These are phyloP conservation scores for Marmota flaviventris DNA, from an alignment of 2,113 vertebrate species.

Conservation along the genomic window DNA sequence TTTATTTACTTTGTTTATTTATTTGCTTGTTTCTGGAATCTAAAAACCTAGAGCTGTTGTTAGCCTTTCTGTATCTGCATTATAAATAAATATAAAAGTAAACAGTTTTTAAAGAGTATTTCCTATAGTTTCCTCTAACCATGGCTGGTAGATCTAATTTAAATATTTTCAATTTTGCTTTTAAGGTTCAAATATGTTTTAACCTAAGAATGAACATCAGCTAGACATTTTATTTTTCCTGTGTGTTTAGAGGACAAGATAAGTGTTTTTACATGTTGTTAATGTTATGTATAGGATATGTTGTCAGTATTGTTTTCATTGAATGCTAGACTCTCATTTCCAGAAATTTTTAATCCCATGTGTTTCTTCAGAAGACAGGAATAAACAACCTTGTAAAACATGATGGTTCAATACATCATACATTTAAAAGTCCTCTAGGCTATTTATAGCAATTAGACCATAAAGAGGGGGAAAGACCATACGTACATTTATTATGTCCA, in stretches of 20 bases:
- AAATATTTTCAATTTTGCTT: constrained; percentile 59
- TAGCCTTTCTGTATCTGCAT: background rate
- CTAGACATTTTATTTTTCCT: constrained; percentile 37
- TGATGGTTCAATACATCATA: constrained; percentile 43
- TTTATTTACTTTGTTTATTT: background rate
- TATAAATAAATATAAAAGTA: constrained; percentile 17
- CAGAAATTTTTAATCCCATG: constrained; percentile 43
- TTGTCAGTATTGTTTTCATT: constrained; percentile 56
- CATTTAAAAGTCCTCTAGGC: constrained; percentile 57
- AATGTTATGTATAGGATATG: constrained; percentile 28
- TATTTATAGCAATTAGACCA: constrained; percentile 77
- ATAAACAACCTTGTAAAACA: constrained; percentile 73
- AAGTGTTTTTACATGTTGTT: constrained; percentile 15
- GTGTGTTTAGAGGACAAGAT: constrained; percentile 20
- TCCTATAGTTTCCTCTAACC: constrained; percentile 34
- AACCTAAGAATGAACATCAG: constrained; percentile 14
- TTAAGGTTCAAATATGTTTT: constrained; percentile 49
- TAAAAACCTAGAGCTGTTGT: background rate
- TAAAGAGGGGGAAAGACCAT: constrained; percentile 64
- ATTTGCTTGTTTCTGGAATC: background rate
- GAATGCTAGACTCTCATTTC: constrained; percentile 33
- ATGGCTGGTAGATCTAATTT: background rate
- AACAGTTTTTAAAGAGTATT: background rate
- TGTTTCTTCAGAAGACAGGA: constrained; percentile 61
- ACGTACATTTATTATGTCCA: constrained; percentile 68